Evolutionary conservation across 1,140 invertebrate species (phyloP).

Genomic region (Nomia melanderi): DNA sequence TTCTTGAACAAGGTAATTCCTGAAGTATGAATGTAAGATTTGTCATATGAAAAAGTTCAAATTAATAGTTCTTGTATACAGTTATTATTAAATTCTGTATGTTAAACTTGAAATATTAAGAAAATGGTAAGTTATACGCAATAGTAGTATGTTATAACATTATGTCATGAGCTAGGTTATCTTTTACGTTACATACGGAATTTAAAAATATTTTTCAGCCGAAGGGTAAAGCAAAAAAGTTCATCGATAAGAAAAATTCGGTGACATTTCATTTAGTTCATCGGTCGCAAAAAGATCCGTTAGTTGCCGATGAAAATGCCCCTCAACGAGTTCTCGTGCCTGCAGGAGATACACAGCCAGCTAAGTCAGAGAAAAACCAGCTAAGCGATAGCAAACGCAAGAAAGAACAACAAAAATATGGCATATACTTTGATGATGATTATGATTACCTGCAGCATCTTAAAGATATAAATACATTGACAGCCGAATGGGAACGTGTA

Average conservation of each 20-base stretch:
- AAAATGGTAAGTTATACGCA: slow-evolving; percentile 48
- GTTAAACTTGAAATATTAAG: background rate
- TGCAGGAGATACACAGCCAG: slow-evolving; percentile 71
- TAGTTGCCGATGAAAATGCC: slow-evolving; percentile 92
- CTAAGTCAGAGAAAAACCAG: slow-evolving; percentile 56
- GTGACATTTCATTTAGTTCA: slow-evolving; percentile 96
- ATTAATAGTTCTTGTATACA: background rate
- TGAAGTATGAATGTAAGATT: background rate
- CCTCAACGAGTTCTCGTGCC: slow-evolving; percentile 92
- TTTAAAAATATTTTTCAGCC: slow-evolving; percentile 81
- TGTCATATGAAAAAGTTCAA: background rate
- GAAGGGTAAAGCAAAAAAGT: slow-evolving; percentile 88
- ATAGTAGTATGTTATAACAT: background rate
- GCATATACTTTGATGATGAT: slow-evolving; percentile 97
- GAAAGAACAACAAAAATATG: slow-evolving; percentile 93
- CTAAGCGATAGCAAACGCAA: slow-evolving; percentile 82
- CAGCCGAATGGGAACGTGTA: slow-evolving; percentile 71
- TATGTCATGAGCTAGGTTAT: slow-evolving; percentile 19
- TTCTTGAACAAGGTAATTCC: background rate
- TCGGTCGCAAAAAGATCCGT: slow-evolving; percentile 95
- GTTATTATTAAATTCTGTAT: background rate
- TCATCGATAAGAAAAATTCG: slow-evolving; percentile 95
- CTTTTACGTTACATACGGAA: background rate
- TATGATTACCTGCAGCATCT: slow-evolving; percentile 98
- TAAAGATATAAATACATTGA: slow-evolving; percentile 84